These are phyloP conservation scores for Grammomys surdaster DNA, from an alignment of 2,113 vertebrate species.

Conservation along the genomic window DNA sequence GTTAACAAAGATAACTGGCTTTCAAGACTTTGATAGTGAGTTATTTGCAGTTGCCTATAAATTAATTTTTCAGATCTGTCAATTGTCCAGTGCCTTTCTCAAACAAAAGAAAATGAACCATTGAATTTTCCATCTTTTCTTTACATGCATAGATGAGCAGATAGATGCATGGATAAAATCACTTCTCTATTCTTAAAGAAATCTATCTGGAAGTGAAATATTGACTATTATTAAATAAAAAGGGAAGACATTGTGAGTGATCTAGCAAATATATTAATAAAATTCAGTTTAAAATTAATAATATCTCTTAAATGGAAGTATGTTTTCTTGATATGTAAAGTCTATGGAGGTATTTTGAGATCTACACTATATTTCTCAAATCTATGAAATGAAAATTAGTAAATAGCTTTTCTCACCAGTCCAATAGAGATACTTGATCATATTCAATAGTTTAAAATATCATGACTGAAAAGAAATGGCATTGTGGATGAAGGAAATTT, in stretches of 20 bases:
- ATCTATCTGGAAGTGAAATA: neutral
- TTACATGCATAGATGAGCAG: neutral
- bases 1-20: neutral
- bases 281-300: slow-evolving; percentile 51
- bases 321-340: slow-evolving; percentile 52
- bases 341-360: slow-evolving; percentile 47
- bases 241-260: neutral
- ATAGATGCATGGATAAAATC: neutral
- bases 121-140: neutral
- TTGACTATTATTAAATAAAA: neutral
- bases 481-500: slow-evolving; percentile 57
- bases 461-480: slow-evolving; percentile 56
- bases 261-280: slow-evolving; percentile 45
- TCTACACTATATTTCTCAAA: slow-evolving; percentile 61
- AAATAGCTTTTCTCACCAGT: slow-evolving; percentile 68
- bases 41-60: neutral
- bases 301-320: slow-evolving; percentile 38
- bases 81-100: neutral
- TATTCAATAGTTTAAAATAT: slow-evolving; percentile 58
- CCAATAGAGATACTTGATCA: slow-evolving; percentile 65
- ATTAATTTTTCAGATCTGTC: neutral
- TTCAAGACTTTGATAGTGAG: slow-evolving; percentile 20
- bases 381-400: slow-evolving; percentile 72
- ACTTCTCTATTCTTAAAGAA: neutral
- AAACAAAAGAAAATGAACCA: neutral